Percentiles rank a stretch among this genome's conserved stretches.
These are phyloP conservation scores for Cassiopea xamachana DNA, from an alignment of 30 jellyfish, hydroid and myxozoan species.

Conservation along the genomic window DNA sequence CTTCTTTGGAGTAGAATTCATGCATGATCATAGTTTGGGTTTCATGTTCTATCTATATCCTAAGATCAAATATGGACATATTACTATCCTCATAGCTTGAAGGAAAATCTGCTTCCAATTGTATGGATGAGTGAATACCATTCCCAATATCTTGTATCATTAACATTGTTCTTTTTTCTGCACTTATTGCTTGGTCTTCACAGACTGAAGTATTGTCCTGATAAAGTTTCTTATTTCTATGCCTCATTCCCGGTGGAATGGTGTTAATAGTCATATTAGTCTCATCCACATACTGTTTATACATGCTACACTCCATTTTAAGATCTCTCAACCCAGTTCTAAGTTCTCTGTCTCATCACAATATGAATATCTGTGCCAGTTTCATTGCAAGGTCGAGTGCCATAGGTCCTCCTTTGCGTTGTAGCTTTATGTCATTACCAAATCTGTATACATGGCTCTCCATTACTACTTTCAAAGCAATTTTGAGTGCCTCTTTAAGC, in stretches of 20 bases:
- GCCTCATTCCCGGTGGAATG: constrained; percentile 5
- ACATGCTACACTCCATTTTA: constrained; percentile 3
- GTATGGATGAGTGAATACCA: constrained; percentile 39
- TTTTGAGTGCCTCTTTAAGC: constrained; percentile 35
- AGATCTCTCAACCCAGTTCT: neutral
- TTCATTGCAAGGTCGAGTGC: constrained; percentile 7
- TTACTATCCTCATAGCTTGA: constrained; percentile 18
- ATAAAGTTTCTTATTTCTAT: neutral
- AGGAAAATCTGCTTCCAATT: constrained; percentile 23
- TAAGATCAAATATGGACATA: constrained; percentile 25
- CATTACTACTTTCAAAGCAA: constrained; percentile 3
- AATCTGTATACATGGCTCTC: constrained; percentile 38
- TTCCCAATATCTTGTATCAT: constrained; percentile 2
- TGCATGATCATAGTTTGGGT: constrained; percentile 13
- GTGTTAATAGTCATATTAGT: neutral
- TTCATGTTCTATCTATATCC: neutral
- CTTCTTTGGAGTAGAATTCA: constrained; percentile 40
- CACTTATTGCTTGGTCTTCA: neutral
- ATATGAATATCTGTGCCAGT: constrained; percentile 6
- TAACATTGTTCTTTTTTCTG: constrained; percentile 4
- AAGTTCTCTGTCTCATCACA: neutral
- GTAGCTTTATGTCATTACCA: constrained; percentile 6
- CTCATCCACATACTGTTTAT: constrained; percentile 1
- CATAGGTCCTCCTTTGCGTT: constrained; percentile 32
- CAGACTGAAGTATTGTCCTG: neutral